Percentiles rank a stretch among this genome's conserved stretches.
Evolutionary conservation across 2,113 vertebrate genomes (phyloP).

Genomic region (Circaetus cinerascens): DNA sequence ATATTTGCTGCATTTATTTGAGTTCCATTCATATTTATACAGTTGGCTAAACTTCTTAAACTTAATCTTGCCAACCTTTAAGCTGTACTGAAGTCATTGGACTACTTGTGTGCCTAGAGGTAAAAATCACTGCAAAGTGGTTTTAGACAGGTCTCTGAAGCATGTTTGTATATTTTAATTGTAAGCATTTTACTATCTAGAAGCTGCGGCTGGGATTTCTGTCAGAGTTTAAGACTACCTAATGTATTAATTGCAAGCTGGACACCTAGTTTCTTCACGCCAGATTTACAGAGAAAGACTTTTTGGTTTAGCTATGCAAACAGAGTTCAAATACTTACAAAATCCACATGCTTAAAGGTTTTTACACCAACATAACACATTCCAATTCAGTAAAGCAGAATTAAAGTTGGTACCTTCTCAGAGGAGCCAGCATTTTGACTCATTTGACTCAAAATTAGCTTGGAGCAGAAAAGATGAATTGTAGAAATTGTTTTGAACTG

Average conservation of each 20-base stretch:
- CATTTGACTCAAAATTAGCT: background rate
- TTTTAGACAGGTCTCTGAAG: background rate
- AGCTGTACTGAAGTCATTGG: background rate
- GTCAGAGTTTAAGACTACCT: background rate
- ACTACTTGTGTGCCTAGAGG: background rate
- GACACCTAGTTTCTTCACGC: background rate
- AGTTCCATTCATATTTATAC: background rate
- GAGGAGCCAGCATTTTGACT: background rate
- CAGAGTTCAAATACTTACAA: background rate
- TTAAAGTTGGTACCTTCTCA: background rate
- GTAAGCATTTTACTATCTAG: background rate
- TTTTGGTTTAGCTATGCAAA: background rate
- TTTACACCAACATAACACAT: background rate
- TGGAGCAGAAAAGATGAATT: background rate
- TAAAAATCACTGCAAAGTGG: background rate
- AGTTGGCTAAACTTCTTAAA: background rate
- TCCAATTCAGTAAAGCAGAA: background rate
- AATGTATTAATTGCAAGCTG: background rate
- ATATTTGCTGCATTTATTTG: background rate
- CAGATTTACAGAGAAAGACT: background rate
- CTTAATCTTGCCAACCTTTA: background rate
- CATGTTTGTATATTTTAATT: background rate
- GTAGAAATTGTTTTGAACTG: background rate
- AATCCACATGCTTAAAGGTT: background rate
- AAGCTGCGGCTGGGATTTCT: background rate